phyloP scores from a whole-genome alignment of 2,797 vertebrate genomes.

The Columba guinea region DNA sequence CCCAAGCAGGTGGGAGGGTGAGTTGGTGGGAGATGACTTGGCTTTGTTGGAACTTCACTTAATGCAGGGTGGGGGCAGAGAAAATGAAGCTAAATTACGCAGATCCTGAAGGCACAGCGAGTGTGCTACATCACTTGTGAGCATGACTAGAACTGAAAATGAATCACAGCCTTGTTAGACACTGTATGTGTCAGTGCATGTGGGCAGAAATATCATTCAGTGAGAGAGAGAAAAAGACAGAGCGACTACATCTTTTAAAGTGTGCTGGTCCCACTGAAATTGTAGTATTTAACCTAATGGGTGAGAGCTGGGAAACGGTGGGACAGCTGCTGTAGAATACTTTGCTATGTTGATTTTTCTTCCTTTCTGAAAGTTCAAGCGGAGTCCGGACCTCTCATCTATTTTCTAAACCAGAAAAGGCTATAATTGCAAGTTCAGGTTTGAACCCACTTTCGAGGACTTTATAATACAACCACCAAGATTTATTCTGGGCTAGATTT shows the following conservation, averaged over 20 bases:
- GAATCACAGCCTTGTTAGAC: constrained; percentile 75
- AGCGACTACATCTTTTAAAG: constrained; percentile 55
- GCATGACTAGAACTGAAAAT: constrained; percentile 67
- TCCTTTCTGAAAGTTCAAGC: constrained; percentile 4
- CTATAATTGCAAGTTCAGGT: constrained; percentile 6
- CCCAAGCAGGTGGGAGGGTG: constrained; percentile 67
- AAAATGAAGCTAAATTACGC: constrained; percentile 36
- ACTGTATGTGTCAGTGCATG: constrained; percentile 68
- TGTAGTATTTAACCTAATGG: constrained; percentile 22
- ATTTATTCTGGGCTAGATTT: constrained; percentile 27
- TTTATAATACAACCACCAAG: constrained; percentile 38
- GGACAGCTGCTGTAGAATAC: not conserved
- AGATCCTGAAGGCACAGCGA: constrained; percentile 62
- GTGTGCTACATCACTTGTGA: constrained; percentile 56
- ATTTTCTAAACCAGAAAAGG: constrained; percentile 34
- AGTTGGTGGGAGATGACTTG: constrained; percentile 65
- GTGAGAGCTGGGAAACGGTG: constrained; percentile 13
- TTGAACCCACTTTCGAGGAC: not conserved
- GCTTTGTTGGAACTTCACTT: constrained; percentile 62
- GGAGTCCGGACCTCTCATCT: not conserved
- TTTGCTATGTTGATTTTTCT: not conserved
- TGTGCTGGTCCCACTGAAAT: not conserved
- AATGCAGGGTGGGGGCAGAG: constrained; percentile 52
- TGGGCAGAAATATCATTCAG: constrained; percentile 72
- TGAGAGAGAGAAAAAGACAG: constrained; percentile 24